Evolutionary conservation across 2,797 vertebrate genomes (phyloP), one percentile per base, ranked within the genome.

Genomic region (Pyrocephalus nanus): DNA sequence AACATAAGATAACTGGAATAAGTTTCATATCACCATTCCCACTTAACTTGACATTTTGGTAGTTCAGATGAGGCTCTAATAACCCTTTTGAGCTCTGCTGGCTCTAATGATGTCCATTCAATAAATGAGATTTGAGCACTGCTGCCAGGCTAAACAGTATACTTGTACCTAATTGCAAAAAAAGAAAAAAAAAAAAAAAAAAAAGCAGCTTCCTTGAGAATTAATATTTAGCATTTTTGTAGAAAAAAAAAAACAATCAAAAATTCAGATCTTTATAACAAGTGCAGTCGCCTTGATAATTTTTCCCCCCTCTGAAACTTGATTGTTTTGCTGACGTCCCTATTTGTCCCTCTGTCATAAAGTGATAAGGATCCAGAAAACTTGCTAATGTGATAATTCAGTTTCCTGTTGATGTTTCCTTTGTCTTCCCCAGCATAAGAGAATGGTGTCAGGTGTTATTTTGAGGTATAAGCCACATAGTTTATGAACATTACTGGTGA

Each of bases 51-150:
- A 97, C 98, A 97, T 97, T 98, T 97, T 67, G 60, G 27, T 95
- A 88, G 93, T 94, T 97, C 90, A 95, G 94, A 97, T 98, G 96
- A 97, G 96, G 95, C 95, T 97, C 75, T 97, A 97, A 97, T 96
- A 97, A 97, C 94, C 95, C 97, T 97, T 96, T 96, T 90, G 82
- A 91, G 96, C 92, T 96, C 86, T 94, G 90, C 91, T 97, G 50
- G 19, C 83, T 97, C 95, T 97, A 98, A 97, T 98, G 97, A 97
- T 97, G 94, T 95, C 96, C 96, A 42, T 94, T 94, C 95, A 95
- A 21, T 95, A 97, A 96, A 82, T 64, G 82, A 97, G 93, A 87
- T 64, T 57, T 92, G 86, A 91, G 80, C 43, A 53, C 45, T 80
- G 79, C 92, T 92, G 93, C 86, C 72, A 32, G 77, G 65, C 95